Conservation (phyloP, 2,113 vertebrate species). For the Alligator sinensis region DNA sequence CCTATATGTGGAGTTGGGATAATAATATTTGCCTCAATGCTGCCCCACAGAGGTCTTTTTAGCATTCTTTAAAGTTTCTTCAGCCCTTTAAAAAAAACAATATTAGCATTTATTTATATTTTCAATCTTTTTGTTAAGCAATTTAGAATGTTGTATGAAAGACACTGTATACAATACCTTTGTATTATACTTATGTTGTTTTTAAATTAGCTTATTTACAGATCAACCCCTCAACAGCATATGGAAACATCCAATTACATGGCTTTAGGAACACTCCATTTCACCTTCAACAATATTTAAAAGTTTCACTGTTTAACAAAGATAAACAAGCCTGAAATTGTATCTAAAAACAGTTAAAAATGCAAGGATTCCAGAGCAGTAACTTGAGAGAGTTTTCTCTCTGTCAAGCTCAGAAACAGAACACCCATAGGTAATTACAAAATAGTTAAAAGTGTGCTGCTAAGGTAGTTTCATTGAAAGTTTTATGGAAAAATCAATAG, state of each 20-base stretch:
- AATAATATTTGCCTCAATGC: background rate
- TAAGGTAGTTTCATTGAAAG: background rate
- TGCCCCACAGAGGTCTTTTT: background rate
- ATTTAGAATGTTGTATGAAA: slow-evolving; percentile 7
- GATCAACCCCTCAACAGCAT: background rate
- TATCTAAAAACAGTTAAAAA: background rate
- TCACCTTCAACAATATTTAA: background rate
- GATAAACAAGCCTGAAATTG: background rate
- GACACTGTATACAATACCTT: background rate
- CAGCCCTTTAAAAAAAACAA: background rate
- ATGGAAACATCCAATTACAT: background rate
- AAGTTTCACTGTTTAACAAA: slow-evolving; percentile 2
- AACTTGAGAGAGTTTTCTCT: background rate
- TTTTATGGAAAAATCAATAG: background rate
- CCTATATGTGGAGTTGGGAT: background rate
- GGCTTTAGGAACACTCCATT: background rate
- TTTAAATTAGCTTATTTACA: background rate
- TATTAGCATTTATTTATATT: background rate
- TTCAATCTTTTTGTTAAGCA: background rate
- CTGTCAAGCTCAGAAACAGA: slow-evolving; percentile 4
- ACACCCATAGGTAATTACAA: slow-evolving; percentile 12
- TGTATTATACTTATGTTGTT: slow-evolving; percentile 4
- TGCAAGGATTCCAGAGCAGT: background rate
- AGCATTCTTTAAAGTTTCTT: background rate
- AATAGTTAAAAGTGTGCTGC: background rate